Conservation (phyloP, 2,888 invertebrate species). For the Acholoe squamosa region DNA sequence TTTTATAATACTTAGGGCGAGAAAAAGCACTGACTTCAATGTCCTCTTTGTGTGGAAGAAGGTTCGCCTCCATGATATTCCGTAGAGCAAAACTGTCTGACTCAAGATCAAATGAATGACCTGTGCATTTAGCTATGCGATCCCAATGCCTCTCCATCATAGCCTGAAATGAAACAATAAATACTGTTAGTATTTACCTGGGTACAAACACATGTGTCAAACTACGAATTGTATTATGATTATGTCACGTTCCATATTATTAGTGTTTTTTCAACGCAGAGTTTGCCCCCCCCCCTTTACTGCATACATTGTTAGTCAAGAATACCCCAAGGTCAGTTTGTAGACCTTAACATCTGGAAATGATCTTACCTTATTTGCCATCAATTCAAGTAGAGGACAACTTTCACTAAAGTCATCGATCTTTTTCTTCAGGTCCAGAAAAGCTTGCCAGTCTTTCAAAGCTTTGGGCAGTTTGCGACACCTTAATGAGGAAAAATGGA, state of each 20-base stretch:
- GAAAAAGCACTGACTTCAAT: conserved; percentile 89
- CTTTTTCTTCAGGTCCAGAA: conserved; percentile 91
- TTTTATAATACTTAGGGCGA: too few species aligned
- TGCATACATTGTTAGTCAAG: conserved; percentile 88
- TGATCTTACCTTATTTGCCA: conserved; percentile 87
- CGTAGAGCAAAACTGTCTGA: conserved; percentile 91
- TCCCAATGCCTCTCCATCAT: conserved; percentile 93
- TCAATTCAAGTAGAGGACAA: conserved; percentile 92
- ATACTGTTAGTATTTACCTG: too few species aligned
- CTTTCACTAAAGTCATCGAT: conserved; percentile 95
- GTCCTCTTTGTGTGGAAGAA: conserved; percentile 92
- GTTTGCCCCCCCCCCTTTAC: too few species aligned
- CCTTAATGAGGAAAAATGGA: conserved; percentile 81
- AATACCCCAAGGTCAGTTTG: too few species aligned
- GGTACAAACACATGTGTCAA: too few species aligned
- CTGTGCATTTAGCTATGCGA: conserved; percentile 86
- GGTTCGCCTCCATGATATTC: conserved; percentile 92
- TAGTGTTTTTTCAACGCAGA: too few species aligned
- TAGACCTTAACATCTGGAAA: too few species aligned
- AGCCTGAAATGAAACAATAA: conserved; percentile 81
- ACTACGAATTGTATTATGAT: too few species aligned
- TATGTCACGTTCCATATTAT: too few species aligned
- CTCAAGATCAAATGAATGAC: conserved; percentile 90
- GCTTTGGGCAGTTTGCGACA: conserved; percentile 92
- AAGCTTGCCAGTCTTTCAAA: conserved; percentile 95